phyloP scores from a whole-genome alignment of 2,113 vertebrate genomes.

The Passer domesticus region DNA sequence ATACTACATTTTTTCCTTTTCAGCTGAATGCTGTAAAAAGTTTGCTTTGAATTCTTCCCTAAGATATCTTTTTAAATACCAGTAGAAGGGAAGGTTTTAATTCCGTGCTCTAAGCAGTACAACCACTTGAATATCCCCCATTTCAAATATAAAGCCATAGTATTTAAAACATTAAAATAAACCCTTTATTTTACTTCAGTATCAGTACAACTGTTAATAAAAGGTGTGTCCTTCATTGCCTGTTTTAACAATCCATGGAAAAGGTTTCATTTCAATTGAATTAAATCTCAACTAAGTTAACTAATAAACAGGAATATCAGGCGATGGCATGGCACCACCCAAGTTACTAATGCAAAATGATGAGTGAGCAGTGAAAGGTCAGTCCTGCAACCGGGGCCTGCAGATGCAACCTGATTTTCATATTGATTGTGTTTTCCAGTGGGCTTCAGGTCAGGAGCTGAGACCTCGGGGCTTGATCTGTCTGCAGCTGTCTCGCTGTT shows the following conservation, averaged over 20 bases:
- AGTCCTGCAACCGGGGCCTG: not conserved
- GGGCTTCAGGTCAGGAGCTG: not conserved
- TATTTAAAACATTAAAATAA: not conserved
- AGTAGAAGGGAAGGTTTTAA: not conserved
- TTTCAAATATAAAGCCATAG: not conserved
- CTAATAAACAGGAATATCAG: conserved; percentile 48
- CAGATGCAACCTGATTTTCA: not conserved
- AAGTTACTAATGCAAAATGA: conserved; percentile 30
- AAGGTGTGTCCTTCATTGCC: not conserved
- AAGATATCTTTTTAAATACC: not conserved
- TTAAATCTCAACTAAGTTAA: conserved; percentile 41
- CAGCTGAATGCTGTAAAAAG: not conserved
- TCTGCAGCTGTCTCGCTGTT: not conserved
- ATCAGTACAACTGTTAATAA: not conserved
- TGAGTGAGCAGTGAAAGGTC: not conserved
- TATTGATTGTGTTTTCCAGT: not conserved
- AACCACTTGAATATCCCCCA: not conserved
- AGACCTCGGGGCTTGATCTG: not conserved
- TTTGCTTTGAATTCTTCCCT: not conserved
- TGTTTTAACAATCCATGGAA: not conserved
- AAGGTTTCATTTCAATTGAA: conserved; percentile 34
- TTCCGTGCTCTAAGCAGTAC: not conserved
- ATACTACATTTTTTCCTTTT: not conserved
- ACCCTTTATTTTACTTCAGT: not conserved
- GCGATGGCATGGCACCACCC: not conserved